Conservation (phyloP, 2,797 vertebrate genomes). For the Trachops cirrhosus region DNA sequence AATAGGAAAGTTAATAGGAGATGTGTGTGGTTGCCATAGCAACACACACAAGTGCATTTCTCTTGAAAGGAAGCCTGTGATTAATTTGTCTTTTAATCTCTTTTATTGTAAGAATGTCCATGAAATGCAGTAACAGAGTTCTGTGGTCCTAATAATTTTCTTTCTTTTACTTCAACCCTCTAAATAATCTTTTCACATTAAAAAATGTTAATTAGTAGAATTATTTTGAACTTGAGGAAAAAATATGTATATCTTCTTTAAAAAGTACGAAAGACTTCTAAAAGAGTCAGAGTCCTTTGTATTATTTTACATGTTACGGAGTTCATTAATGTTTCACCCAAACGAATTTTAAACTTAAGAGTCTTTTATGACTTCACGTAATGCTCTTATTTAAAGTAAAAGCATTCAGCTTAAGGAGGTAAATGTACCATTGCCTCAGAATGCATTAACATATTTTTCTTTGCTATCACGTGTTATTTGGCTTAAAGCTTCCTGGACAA, state of each 20-base stretch:
- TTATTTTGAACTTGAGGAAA: slow-evolving; percentile 55
- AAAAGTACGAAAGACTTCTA: slow-evolving; percentile 15
- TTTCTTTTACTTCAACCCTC: slow-evolving; percentile 60
- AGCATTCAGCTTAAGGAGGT: slow-evolving; percentile 28
- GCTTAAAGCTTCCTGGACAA: background rate
- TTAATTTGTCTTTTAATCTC: slow-evolving; percentile 82
- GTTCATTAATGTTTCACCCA: slow-evolving; percentile 6
- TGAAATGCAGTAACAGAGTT: slow-evolving; percentile 60
- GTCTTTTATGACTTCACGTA: slow-evolving; percentile 48
- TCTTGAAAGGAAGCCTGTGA: slow-evolving; percentile 74
- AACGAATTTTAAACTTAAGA: slow-evolving; percentile 44
- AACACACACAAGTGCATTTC: slow-evolving; percentile 74
- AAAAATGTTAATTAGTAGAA: slow-evolving; percentile 64
- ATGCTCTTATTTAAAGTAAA: slow-evolving; percentile 58
- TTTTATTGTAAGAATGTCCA: slow-evolving; percentile 73
- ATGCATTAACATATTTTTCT: slow-evolving; percentile 45
- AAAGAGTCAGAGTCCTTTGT: slow-evolving; percentile 20
- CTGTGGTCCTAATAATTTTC: slow-evolving; percentile 58
- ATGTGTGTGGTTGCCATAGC: slow-evolving; percentile 82
- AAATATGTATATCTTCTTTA: background rate
- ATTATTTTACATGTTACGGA: background rate
- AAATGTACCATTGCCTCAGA: background rate
- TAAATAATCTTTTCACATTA: slow-evolving; percentile 66
- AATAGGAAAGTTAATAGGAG: slow-evolving; percentile 81
- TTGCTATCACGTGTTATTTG: background rate